A percentile compares a stretch with the other conserved stretches of the same genome.
Evolutionary conservation across 2,888 invertebrate species (phyloP).

Genomic region (Heliconius sara): DNA sequence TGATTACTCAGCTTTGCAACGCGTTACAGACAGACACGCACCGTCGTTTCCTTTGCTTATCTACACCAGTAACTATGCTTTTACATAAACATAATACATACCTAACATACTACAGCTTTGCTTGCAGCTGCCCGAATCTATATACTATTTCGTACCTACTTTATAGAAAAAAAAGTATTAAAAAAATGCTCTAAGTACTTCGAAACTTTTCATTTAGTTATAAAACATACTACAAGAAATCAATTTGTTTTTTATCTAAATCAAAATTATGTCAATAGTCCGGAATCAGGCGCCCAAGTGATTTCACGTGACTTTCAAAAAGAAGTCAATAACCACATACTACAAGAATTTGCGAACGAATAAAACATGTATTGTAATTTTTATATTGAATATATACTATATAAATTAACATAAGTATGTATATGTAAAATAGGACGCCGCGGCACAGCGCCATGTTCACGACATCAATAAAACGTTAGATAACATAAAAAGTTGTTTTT

Average conservation of each 20-base stretch:
- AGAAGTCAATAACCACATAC: neutral
- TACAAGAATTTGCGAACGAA: neutral
- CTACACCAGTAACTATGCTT: neutral
- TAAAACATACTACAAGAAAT: too few relatives aligned
- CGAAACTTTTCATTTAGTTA: too few relatives aligned
- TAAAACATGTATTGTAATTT: neutral
- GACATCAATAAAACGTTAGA: conserved; percentile 16
- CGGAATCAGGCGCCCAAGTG: too few relatives aligned
- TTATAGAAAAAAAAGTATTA: too few relatives aligned
- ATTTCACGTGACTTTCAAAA: neutral
- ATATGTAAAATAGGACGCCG: neutral
- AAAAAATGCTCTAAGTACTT: neutral
- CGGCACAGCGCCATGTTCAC: neutral
- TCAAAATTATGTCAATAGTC: too few relatives aligned
- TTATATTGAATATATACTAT: neutral
- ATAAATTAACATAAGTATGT: neutral
- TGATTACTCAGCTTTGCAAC: conserved; percentile 40
- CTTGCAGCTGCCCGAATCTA: neutral
- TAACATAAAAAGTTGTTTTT: conserved; percentile 25
- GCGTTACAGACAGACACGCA: conserved; percentile 39
- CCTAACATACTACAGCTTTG: neutral
- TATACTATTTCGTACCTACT: neutral
- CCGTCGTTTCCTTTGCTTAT: conserved; percentile 25
- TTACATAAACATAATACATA: neutral
- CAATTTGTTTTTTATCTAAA: too few relatives aligned